Conservation (phyloP, 2,888 invertebrate genomes). For the Chloromyia formosa region DNA sequence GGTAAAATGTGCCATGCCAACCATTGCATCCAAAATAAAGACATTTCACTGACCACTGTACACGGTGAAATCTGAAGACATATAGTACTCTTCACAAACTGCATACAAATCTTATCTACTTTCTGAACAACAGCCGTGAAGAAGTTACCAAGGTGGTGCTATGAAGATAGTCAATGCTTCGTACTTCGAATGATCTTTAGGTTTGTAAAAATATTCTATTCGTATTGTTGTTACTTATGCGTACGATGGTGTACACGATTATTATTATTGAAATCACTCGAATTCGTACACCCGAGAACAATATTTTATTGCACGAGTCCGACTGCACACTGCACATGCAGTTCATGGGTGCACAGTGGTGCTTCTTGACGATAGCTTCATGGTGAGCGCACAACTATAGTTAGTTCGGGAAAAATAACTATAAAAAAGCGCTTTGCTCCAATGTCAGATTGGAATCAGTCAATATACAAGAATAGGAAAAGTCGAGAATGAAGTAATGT, state of each 20-base stretch:
- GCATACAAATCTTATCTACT: conserved; percentile 52
- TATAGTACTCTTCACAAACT: conserved; percentile 59
- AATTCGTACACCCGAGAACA: not conserved
- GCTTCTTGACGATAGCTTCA: conserved; percentile 49
- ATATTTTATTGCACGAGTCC: not conserved
- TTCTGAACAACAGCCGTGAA: not conserved
- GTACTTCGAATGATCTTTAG: not conserved
- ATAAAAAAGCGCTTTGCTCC: conserved; percentile 28
- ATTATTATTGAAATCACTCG: conserved; percentile 3
- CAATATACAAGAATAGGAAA: conserved; percentile 29
- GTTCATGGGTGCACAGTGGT: not conserved
- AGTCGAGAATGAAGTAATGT: not conserved
- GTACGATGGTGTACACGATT: not conserved
- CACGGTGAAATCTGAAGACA: conserved; percentile 60
- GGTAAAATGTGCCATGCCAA: not conserved
- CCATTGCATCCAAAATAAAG: not conserved
- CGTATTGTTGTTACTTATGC: too few relatives aligned
- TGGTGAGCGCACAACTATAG: conserved; percentile 51
- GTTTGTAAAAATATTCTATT: too few relatives aligned
- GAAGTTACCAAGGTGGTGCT: not conserved
- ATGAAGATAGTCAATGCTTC: not conserved
- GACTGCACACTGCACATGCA: not conserved
- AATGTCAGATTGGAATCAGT: conserved; percentile 42
- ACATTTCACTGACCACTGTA: conserved; percentile 61
- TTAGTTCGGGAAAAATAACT: conserved; percentile 9